These are phyloP conservation scores for Lasioglossum vierecki DNA, from an alignment of 2,888 invertebrate species.

Conservation along the genomic window DNA sequence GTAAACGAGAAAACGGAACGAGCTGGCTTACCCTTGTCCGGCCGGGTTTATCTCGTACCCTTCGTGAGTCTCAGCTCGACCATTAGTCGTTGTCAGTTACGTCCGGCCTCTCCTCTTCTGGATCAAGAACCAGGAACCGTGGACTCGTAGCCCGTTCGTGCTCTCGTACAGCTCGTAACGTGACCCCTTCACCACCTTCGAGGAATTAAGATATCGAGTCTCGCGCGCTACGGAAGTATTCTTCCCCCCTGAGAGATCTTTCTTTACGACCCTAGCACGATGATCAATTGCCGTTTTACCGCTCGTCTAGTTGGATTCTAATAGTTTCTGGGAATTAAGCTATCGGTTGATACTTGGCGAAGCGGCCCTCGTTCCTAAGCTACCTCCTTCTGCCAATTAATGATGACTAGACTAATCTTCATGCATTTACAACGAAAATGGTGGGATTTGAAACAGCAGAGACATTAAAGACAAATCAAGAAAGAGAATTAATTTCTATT, in stretches of 20 bases:
- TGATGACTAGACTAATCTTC: no score
- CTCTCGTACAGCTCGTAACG: slow-evolving; percentile 64
- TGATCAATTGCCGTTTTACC: slow-evolving; percentile 53
- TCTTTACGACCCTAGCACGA: slow-evolving; percentile 50
- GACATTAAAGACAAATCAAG: no score
- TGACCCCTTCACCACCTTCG: slow-evolving; percentile 75
- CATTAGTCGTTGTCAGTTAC: slow-evolving; percentile 82
- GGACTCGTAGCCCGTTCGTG: slow-evolving; percentile 67
- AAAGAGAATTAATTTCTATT: no score
- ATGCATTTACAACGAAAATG: no score
- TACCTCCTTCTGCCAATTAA: not conserved
- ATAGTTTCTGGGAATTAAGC: slow-evolving; percentile 44
- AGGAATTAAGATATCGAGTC: slow-evolving; percentile 80
- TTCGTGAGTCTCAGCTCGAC: slow-evolving; percentile 71
- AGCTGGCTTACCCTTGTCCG: slow-evolving; percentile 70
- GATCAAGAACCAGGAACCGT: slow-evolving; percentile 75
- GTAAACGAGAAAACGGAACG: slow-evolving; percentile 78
- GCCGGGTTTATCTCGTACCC: slow-evolving; percentile 77
- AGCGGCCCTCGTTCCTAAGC: not conserved
- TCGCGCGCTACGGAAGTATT: slow-evolving; percentile 74
- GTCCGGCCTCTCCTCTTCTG: slow-evolving; percentile 74
- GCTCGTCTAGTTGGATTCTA: slow-evolving; percentile 34
- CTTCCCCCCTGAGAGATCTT: slow-evolving; percentile 63
- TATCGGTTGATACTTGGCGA: not conserved
- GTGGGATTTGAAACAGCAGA: no score